Evolutionary conservation across 2,797 vertebrate genomes (phyloP), one percentile per base, ranked within the genome.

Genomic region (Corythornis leucogaster): DNA sequence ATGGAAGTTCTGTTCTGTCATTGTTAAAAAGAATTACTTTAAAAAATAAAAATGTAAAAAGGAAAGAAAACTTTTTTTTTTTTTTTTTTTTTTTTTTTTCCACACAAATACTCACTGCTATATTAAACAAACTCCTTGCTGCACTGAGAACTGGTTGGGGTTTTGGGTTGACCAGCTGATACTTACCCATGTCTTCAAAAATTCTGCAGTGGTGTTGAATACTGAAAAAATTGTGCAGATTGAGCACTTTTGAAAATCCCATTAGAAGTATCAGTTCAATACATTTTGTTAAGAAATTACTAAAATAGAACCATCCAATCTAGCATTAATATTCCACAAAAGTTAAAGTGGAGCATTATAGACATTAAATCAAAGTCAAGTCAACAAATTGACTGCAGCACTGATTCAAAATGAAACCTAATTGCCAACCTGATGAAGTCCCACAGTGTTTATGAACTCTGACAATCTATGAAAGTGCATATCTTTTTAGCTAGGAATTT

Each of bases 321-420:
- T 75, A 63, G n/a, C 38, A 93, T 90, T 93, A 94, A 88, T 95
- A 92, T 94, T 95, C 91, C 58, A 82, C 4, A 0, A 89, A 87
- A 89, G 68, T 82, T 82, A 59, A 93, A 95, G 51, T 48, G 31
- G 68, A 92, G 16, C 78, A 71, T 91, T 94, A 77, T 40, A 77
- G 76, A 43, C 84, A 71, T 91, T 81, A 91, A 91, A 87, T 95
- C 85, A 92, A 92, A 95, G 95, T 84, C 80, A 91, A 95, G 63
- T 81, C 80, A 92, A 90, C 75, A 92, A 96, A 93, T 84, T 90
- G 71, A 73, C 87, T 81, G 78, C 0, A 0, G 38, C 64, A 51
- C 58, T 31, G 62, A 59, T 75, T 90, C 71, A 90, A 89, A 90
- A 91, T 74, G 61, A 85, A 91, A 58, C 62, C 63, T 87, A 87